phyloP scores from a whole-genome alignment of 2,797 vertebrate genomes.

The Myotis myotis region DNA sequence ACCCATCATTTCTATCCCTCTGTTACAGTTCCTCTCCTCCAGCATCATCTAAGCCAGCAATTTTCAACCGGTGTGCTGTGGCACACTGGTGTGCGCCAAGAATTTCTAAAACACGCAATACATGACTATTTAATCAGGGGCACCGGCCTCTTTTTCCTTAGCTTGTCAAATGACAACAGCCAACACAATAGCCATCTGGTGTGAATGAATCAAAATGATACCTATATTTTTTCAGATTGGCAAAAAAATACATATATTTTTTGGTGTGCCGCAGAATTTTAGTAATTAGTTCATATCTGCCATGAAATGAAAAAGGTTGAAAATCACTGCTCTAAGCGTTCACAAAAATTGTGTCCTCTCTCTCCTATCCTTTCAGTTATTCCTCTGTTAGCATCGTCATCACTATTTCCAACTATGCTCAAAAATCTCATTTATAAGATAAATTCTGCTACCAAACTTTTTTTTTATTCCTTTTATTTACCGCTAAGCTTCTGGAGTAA shows the following conservation, averaged over 20 bases:
- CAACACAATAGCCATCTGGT: not conserved
- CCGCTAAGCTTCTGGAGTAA: not conserved
- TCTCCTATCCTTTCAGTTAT: not conserved
- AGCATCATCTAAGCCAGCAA: not conserved
- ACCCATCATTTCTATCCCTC: not conserved
- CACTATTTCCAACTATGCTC: not conserved
- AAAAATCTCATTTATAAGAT: not conserved
- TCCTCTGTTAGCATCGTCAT: not conserved
- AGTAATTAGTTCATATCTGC: not conserved
- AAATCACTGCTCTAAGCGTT: not conserved
- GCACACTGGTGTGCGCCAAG: not conserved
- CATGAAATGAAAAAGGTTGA: not conserved
- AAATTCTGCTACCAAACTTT: not conserved
- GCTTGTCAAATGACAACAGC: not conserved
- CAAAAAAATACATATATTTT: not conserved
- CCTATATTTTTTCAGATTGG: not conserved
- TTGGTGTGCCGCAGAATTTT: not conserved
- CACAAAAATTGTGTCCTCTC: not conserved
- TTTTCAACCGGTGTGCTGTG: not conserved
- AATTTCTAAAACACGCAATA: not conserved
- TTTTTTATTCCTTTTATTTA: not conserved
- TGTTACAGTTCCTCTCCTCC: accelerated
- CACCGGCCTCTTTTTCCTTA: not conserved
- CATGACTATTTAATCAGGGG: not conserved
- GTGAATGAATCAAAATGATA: not conserved